Evolutionary conservation across 2,797 vertebrate species (phyloP), one percentile per base, ranked within the genome.

Genomic region (Gobionotothen gibberifrons): DNA sequence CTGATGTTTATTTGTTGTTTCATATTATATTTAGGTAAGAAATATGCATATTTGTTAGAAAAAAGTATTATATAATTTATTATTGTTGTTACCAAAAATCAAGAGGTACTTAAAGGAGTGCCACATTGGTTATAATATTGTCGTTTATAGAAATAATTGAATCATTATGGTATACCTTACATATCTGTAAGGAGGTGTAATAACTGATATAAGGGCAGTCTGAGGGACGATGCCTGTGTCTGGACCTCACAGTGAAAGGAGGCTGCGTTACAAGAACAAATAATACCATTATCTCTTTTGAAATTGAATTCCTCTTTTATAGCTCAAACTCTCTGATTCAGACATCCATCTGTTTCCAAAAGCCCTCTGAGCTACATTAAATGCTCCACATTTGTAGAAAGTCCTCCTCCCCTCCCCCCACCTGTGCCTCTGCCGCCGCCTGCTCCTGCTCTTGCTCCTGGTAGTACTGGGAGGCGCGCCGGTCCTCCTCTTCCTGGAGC

Each of bases 381-480:
- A 73, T 53, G 14, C 46, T n/a, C 60, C 47, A 58, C 17, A 72
- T 78, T 67, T 58, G n/a, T 76, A 68, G 16, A 40, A 60, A 65
- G 15, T 57, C 57, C 17, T 11, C 48, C 46, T 26, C 22, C 22
- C 22, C 22, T 0, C 69, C 48, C 69, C 69, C 14, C 86, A 96
- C 97, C 96, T 96, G 96, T 75, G 88, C 95, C 84, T 95, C 95
- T 47, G 89, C 88, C 0, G 84, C 91, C 0, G 93, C 95, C 56
- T 95, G 96, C 90, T 98, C 96, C 75, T 99, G 96, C 76, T 99
- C 97, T 71, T 99, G 98, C 80, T 99, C 98, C 93, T 99, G 97
- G 75, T 98, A 99, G 95, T 96, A 99, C 77, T 99, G 97, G 12
- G 98, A 99, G 56, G 98, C 98, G 62, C 96, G 95, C 29, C 96